Evolutionary conservation across 2,888 invertebrate genomes (phyloP), one percentile per base, ranked within the genome.

Genomic region (Melieria omissa): DNA sequence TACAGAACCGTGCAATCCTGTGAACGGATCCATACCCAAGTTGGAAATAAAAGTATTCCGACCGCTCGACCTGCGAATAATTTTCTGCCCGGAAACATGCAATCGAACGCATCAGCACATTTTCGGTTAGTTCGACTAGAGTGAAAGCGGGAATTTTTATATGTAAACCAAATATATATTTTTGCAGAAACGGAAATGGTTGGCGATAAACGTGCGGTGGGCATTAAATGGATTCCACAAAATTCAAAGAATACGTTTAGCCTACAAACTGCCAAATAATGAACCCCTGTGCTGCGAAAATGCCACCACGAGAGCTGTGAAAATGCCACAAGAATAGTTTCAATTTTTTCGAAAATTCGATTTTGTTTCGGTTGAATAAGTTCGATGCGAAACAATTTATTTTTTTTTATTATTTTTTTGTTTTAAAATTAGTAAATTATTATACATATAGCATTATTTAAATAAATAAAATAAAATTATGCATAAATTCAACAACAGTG

Each of bases 51-150:
- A 78, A 72, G 81, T 83, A 5, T 78, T 80, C 66, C 78, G 80
- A 65, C 82, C 83, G 54, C 77, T 85, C 64, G 84, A 85, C 73
- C 73, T 85, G 29, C 81, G 79, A 55, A 80, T 85, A 42, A 74
- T 81, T 66, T 81, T 81, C 70, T 85, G 85, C 70, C 81, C 82
- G 5, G 73, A 73, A 10, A 62, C 73, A 41, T 85, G 85, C 69
- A 74, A 76, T 12, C 72, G 79, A 70, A 74, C 80, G 5, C 85
- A 85, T 69, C 78, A 80, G 49, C 85, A 83, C 71, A 79, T 75
- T 70, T 80, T 54, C 82, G 76, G 52, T 67, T 29, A 52, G 49
- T 70, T n/a, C 16, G 42, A 12, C 54, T 54, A 9, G 29, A 29
- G 29, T 29, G 29, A 29, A 29, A 3, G 29, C 29, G 29, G 29